A percentile compares a stretch with the other conserved stretches of the same genome.
Evolutionary conservation across 2,113 vertebrate species (phyloP).

Genomic region (Grallaria varia): DNA sequence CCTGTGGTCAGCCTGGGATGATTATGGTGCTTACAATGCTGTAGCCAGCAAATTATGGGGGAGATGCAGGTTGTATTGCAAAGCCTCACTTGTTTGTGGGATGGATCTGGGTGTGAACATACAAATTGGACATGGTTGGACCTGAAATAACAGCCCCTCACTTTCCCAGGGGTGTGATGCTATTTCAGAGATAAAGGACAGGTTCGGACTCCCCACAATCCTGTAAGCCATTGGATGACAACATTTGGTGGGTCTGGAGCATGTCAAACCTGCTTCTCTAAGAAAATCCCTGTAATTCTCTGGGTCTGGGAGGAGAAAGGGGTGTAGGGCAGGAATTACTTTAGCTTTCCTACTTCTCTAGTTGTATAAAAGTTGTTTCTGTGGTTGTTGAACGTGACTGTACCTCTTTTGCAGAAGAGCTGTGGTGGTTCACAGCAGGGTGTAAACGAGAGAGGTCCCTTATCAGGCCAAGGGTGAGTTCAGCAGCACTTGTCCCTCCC

Average conservation of each 20-base stretch:
- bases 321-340: neutral
- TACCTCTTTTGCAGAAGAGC: slow-evolving; percentile 21
- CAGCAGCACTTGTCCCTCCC: neutral
- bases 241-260: neutral
- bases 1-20: neutral
- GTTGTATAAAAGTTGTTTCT: neutral
- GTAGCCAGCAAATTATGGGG: neutral
- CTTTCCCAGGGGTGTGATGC: neutral
- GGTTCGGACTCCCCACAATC: neutral
- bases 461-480: slow-evolving; percentile 8
- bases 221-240: neutral
- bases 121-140: neutral
- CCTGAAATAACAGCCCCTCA: neutral
- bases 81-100: neutral
- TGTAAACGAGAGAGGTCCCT: neutral
- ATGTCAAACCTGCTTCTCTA: neutral
- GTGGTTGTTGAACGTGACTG: neutral
- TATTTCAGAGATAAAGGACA: neutral
- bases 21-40: neutral
- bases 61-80: neutral
- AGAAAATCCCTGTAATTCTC: neutral
- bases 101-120: neutral
- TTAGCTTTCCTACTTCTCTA: neutral
- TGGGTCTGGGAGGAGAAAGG: neutral
- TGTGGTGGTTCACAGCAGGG: neutral